phyloP scores from a whole-genome alignment of 2,797 vertebrate genomes.

The Dipus sagitta region DNA sequence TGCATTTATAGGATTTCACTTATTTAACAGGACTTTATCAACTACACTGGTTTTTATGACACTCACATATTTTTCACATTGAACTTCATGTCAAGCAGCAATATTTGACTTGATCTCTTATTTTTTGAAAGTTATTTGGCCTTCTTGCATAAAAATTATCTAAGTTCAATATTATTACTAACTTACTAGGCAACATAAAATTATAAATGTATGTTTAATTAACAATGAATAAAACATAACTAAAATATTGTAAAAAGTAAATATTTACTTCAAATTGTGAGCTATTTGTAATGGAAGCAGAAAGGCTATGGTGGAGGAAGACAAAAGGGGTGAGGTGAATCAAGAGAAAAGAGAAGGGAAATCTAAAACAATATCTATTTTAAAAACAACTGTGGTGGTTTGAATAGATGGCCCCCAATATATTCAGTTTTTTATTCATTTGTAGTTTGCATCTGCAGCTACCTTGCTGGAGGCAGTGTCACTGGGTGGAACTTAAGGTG shows the following conservation, averaged over 20 bases:
- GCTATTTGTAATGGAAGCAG: neutral
- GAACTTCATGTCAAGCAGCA: neutral
- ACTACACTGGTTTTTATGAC: neutral
- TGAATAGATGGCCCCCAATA: too few species aligned
- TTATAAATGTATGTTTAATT: neutral
- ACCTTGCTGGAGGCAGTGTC: too few species aligned
- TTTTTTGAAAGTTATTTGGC: neutral
- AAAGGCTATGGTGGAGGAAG: too few species aligned
- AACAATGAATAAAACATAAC: neutral
- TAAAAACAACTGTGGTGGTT: too few species aligned
- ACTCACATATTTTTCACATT: neutral
- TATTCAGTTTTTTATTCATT: too few species aligned
- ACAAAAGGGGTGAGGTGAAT: too few species aligned
- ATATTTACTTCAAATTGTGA: conserved; percentile 3
- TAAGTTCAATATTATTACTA: neutral
- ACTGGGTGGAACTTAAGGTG: too few species aligned
- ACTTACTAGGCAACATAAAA: neutral
- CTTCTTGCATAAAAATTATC: neutral
- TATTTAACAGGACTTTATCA: neutral
- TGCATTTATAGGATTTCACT: neutral
- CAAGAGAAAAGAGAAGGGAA: too few species aligned
- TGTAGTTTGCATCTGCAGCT: too few species aligned
- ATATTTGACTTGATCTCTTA: neutral
- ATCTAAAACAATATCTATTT: too few species aligned
- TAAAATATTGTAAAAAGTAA: neutral